Conservation (phyloP, 2,888 invertebrate genomes). For the Epinotia ramella region DNA sequence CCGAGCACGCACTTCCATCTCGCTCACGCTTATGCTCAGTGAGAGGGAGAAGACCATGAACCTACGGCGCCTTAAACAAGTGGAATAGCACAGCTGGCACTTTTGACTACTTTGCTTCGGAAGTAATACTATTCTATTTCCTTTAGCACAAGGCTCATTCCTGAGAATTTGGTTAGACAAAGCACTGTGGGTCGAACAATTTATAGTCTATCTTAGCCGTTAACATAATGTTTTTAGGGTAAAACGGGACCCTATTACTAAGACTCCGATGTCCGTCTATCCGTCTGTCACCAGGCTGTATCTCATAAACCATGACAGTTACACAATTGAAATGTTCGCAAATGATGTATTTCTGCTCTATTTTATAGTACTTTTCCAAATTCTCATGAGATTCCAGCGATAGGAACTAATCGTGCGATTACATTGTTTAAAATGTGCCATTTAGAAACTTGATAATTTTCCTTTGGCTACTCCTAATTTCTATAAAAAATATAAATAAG, state of each 20-base stretch:
- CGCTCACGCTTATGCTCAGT: no score
- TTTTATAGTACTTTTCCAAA: not conserved
- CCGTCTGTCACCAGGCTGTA: no score
- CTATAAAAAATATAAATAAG: not conserved
- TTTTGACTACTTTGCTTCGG: constrained; percentile 1
- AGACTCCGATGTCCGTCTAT: no score
- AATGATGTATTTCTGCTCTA: no score
- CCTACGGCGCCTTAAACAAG: no score
- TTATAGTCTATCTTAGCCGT: not conserved
- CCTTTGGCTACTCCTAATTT: not conserved
- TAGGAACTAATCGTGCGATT: constrained; percentile 12
- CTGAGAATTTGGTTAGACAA: not conserved
- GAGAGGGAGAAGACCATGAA: no score
- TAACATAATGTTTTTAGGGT: not conserved
- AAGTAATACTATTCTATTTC: not conserved
- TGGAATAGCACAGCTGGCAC: constrained; percentile 27
- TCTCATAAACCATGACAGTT: no score
- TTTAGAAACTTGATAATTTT: not conserved
- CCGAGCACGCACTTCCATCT: no score
- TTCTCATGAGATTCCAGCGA: not conserved
- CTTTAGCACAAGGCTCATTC: no score
- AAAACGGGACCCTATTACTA: no score
- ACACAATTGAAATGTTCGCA: no score
- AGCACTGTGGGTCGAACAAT: not conserved
- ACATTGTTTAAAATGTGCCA: not conserved